Evolutionary conservation across 2,797 vertebrate species (phyloP).

Genomic region (Phataginus tetradactyla): DNA sequence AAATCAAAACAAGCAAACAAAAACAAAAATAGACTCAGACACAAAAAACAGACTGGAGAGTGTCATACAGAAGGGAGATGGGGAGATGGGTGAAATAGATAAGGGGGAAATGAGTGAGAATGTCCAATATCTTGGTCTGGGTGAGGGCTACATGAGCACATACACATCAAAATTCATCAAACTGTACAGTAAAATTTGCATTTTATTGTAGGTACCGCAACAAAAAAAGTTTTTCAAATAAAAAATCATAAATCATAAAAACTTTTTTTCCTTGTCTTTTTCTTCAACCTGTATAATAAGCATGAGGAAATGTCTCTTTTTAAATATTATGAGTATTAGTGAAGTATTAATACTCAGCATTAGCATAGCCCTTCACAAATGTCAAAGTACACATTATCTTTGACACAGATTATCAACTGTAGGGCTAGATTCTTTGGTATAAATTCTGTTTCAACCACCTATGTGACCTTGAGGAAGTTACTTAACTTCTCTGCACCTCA

Average conservation of each 20-base stretch:
- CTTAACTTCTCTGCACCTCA: background rate
- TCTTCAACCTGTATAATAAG: background rate
- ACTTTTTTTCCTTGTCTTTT: background rate
- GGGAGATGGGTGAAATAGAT: no score
- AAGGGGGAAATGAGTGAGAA: no score
- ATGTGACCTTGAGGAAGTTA: conserved; percentile 39
- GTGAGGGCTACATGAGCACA: no score
- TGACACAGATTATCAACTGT: background rate
- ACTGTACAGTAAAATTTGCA: no score
- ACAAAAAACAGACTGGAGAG: no score
- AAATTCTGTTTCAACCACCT: conserved; percentile 36
- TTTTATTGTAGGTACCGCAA: no score
- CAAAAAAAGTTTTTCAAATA: no score
- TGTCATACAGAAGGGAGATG: no score
- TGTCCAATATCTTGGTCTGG: no score
- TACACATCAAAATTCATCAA: no score
- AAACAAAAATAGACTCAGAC: no score
- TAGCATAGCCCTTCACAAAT: background rate
- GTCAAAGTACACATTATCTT: background rate
- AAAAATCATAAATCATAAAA: conserved; percentile 10
- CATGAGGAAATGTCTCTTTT: background rate
- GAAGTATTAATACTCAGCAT: background rate
- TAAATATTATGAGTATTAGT: background rate
- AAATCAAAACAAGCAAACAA: no score
- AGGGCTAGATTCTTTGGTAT: background rate